phyloP scores from a whole-genome alignment of 2,113 vertebrate genomes.

The Microcebus lehilahytsara region DNA sequence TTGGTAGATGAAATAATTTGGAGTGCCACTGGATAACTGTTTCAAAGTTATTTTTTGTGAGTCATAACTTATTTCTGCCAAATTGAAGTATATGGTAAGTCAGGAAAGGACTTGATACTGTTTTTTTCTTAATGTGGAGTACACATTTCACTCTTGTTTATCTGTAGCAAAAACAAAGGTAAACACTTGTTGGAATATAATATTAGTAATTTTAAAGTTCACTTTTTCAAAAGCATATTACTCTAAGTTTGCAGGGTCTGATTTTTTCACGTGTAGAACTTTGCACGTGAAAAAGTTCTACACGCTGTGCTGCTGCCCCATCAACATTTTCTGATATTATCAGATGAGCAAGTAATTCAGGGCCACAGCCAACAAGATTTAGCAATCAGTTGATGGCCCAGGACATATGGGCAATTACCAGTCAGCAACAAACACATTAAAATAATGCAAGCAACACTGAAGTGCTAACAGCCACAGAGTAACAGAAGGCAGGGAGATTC shows the following conservation, averaged over 20 bases:
- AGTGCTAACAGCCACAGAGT: not conserved
- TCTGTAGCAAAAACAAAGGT: not conserved
- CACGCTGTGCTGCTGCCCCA: too few relatives aligned
- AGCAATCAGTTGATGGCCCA: not conserved
- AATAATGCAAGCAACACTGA: not conserved
- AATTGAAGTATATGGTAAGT: not conserved
- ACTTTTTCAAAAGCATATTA: not conserved
- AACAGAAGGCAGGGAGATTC: not conserved
- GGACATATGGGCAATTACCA: too few relatives aligned
- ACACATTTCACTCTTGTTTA: not conserved
- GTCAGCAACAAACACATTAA: not conserved
- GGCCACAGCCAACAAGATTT: not conserved
- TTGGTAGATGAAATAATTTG: not conserved
- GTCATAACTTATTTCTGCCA: not conserved
- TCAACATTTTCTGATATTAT: not conserved
- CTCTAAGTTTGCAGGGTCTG: not conserved
- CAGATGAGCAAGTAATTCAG: not conserved
- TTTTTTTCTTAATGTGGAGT: not conserved
- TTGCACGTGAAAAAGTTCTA: not conserved
- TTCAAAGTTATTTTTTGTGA: not conserved
- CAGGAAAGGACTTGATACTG: not conserved
- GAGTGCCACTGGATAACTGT: not conserved
- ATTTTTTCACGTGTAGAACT: not conserved
- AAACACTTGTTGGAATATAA: not conserved
- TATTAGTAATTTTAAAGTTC: not conserved